Percentiles rank a stretch among this genome's conserved stretches.
phyloP scores from a whole-genome alignment of 2,888 invertebrate species.

The Coelinius sp. region DNA sequence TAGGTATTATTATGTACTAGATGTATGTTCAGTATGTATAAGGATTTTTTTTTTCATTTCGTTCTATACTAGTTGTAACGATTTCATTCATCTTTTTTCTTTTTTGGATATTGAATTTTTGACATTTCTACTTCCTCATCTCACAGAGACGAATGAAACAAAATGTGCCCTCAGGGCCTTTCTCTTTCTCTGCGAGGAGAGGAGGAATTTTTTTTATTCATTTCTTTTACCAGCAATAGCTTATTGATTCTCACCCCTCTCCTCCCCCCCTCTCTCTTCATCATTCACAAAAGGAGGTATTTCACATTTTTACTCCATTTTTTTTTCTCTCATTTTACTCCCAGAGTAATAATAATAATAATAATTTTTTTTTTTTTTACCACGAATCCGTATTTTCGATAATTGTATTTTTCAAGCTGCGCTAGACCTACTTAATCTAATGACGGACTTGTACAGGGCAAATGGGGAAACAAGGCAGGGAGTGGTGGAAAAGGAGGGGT shows the following conservation, averaged over 20 bases:
- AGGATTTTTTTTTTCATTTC: slow-evolving; percentile 60
- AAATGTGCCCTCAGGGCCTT: background rate
- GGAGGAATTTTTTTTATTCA: background rate
- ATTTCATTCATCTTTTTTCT: slow-evolving; percentile 36
- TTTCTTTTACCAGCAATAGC: slow-evolving; percentile 16
- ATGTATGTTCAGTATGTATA: slow-evolving; percentile 52
- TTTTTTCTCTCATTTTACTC: slow-evolving; percentile 36
- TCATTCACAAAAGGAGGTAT: background rate
- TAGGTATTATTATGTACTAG: slow-evolving; percentile 47
- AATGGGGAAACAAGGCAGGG: slow-evolving; percentile 6
- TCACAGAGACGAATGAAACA: background rate
- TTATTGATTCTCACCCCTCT: slow-evolving; percentile 11
- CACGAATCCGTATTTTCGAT: slow-evolving; percentile 16
- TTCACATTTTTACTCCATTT: slow-evolving; percentile 19
- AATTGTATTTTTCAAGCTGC: slow-evolving; percentile 31
- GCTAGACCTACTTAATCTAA: slow-evolving; percentile 30
- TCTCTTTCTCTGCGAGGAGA: background rate
- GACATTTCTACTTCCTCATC: too few relatives aligned
- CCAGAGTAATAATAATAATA: slow-evolving; percentile 44
- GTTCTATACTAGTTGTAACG: slow-evolving; percentile 47
- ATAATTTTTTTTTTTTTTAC: background rate
- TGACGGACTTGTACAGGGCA: slow-evolving; percentile 27
- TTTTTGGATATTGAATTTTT: slow-evolving; percentile 25
- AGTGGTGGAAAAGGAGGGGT: background rate
- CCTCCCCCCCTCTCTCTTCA: background rate